These are phyloP conservation scores for Sphinx pinastri DNA, from an alignment of 2,888 invertebrate genomes.

Conservation along the genomic window DNA sequence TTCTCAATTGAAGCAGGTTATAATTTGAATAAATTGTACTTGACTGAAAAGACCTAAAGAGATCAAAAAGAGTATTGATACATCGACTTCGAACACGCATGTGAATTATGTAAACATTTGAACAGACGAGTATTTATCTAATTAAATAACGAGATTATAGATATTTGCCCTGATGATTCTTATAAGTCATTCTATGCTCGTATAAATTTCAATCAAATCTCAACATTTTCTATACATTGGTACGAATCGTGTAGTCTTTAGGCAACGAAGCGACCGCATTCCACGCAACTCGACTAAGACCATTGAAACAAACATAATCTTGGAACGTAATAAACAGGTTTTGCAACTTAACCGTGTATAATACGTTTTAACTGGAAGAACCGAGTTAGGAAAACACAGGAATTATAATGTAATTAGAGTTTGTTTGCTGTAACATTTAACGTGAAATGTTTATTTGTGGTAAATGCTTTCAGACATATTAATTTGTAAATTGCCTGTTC, in stretches of 20 bases:
- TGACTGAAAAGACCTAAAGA: too few relatives aligned
- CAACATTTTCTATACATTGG: neutral
- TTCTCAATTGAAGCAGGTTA: too few relatives aligned
- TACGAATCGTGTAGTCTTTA: neutral
- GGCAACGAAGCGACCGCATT: constrained; percentile 23
- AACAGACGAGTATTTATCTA: too few relatives aligned
- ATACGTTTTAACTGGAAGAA: constrained; percentile 18
- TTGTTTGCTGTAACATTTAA: neutral
- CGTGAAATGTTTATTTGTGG: neutral
- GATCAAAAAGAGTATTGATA: too few relatives aligned
- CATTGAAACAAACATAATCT: constrained; percentile 25
- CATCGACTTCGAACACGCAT: too few relatives aligned
- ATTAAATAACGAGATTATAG: too few relatives aligned
- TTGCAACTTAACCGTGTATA: constrained; percentile 9
- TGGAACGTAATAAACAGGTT: constrained; percentile 21
- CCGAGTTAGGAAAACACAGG: constrained; percentile 7
- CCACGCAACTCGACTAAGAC: constrained; percentile 20
- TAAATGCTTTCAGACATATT: neutral
- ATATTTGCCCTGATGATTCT: too few relatives aligned
- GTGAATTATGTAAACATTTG: too few relatives aligned
- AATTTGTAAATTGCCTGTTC: too few relatives aligned
- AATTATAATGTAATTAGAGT: constrained; percentile 9
- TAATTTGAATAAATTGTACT: too few relatives aligned
- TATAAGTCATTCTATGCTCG: neutral
- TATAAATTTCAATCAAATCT: constrained; percentile 1